phyloP scores from a whole-genome alignment of 2,113 vertebrate species.

The Callorhinus ursinus region DNA sequence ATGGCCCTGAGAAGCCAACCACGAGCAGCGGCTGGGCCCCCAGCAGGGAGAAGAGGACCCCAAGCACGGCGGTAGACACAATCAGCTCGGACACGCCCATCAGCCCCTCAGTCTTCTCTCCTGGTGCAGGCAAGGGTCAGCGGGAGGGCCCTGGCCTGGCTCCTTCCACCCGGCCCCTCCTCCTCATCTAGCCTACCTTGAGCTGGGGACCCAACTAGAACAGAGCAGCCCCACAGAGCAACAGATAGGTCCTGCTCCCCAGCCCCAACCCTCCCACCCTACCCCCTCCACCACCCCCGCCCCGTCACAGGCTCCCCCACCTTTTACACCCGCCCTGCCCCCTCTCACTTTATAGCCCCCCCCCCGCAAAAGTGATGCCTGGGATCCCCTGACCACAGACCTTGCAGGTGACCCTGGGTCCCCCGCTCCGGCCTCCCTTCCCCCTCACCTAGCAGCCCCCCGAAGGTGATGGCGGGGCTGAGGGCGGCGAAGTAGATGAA shows the following conservation, averaged over 20 bases:
- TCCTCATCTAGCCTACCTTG: neutral
- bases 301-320: neutral
- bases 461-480: slow-evolving; percentile 98
- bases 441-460: slow-evolving; percentile 95
- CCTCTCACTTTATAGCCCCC: neutral
- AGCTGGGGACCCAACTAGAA: neutral
- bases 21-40: slow-evolving; percentile 97
- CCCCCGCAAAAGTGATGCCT: neutral
- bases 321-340: neutral
- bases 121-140: slow-evolving; percentile 82
- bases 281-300: no score
- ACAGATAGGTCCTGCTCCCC: neutral
- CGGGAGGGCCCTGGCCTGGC: neutral
- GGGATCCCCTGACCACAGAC: neutral
- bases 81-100: slow-evolving; percentile 99
- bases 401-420: neutral
- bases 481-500: slow-evolving; percentile 99
- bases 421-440: neutral
- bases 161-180: neutral
- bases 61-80: slow-evolving; percentile 95
- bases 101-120: slow-evolving; percentile 97
- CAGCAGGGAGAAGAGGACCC: slow-evolving; percentile 94
- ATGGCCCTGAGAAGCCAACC: slow-evolving; percentile 96
- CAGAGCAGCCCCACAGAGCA: neutral
- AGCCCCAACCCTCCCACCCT: neutral